A percentile compares a stretch with the other conserved stretches of the same genome.
phyloP scores from a whole-genome alignment of 2,888 invertebrate species.

The Thecophora atra region DNA sequence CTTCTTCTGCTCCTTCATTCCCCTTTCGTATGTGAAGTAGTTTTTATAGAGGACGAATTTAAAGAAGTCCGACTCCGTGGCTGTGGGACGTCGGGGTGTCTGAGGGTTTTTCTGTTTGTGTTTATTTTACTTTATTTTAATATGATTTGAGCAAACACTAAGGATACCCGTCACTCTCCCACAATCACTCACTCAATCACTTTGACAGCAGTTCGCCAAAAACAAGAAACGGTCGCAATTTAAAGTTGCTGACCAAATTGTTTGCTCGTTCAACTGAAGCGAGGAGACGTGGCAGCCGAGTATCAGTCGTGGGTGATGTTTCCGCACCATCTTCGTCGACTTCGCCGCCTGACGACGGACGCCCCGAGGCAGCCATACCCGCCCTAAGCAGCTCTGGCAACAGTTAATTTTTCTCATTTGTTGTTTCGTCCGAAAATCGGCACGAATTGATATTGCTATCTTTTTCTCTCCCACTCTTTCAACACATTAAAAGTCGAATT shows the following conservation, averaged over 20 bases:
- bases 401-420: too few species aligned
- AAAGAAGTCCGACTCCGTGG: neutral
- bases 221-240: neutral
- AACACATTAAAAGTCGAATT: too few species aligned
- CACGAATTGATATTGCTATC: too few species aligned
- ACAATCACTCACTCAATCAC: slow-evolving; percentile 2
- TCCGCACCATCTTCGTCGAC: too few species aligned
- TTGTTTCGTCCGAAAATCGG: too few species aligned
- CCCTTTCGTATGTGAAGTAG: neutral
- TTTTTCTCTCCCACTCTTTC: too few species aligned
- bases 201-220: neutral
- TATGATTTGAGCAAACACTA: slow-evolving; percentile 29
- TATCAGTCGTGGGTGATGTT: too few species aligned
- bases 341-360: too few species aligned
- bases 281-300: too few species aligned
- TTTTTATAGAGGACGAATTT: neutral
- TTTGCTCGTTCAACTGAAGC: neutral
- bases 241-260: neutral
- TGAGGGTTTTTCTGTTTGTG: neutral
- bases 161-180: neutral
- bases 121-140: slow-evolving; percentile 37
- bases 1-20: neutral
- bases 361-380: too few species aligned
- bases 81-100: slow-evolving; percentile 9
- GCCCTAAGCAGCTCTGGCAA: too few species aligned